Conservation (phyloP, 2,113 vertebrate genomes). For the Ramphastos sulfuratus region DNA sequence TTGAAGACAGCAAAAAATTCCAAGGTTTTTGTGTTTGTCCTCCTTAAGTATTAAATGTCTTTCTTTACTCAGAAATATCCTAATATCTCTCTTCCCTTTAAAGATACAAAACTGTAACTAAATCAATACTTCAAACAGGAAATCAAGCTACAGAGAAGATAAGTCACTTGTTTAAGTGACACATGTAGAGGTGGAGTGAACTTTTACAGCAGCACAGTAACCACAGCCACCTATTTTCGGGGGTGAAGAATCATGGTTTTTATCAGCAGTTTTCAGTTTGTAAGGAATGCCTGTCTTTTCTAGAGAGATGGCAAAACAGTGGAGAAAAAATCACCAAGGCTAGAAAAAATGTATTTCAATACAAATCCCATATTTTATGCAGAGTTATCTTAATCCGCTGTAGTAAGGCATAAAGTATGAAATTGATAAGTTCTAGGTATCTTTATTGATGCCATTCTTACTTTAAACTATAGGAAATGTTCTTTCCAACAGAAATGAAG, state of each 20-base stretch:
- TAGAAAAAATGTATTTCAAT: background rate
- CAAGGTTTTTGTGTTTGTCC: background rate
- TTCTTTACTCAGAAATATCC: background rate
- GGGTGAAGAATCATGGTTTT: background rate
- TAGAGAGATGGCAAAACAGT: background rate
- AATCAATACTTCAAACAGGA: background rate
- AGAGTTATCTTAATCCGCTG: background rate
- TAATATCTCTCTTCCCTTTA: background rate
- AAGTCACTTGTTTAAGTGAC: background rate
- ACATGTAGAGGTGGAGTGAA: background rate
- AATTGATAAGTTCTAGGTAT: background rate
- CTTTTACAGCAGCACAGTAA: background rate
- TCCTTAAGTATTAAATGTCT: background rate
- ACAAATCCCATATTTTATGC: background rate
- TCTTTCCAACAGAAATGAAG: background rate
- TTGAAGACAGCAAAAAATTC: background rate
- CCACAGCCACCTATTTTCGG: background rate
- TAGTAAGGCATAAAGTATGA: background rate
- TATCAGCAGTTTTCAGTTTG: background rate
- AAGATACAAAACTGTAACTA: background rate
- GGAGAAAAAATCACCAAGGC: fast-evolving
- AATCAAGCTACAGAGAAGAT: background rate
- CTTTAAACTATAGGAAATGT: background rate
- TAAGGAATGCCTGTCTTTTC: background rate
- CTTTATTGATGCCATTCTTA: background rate